A percentile compares a stretch with the other conserved stretches of the same genome.
These are phyloP conservation scores for Congeria kusceri DNA, from an alignment of 2,888 invertebrate genomes.

Conservation along the genomic window DNA sequence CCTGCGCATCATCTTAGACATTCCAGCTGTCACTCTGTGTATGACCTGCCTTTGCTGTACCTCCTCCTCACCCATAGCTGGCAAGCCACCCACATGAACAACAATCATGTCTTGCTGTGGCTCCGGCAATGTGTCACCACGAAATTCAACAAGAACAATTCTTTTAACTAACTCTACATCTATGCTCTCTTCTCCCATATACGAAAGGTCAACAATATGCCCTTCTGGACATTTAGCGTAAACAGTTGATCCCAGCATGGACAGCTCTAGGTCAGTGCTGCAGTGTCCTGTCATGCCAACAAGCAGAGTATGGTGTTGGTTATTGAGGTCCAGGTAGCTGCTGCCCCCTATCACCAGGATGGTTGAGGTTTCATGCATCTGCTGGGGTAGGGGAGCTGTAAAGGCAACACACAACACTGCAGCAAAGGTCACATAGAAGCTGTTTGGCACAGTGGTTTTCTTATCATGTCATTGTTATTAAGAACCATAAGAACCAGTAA, in stretches of 20 bases:
- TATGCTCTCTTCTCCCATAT: slow-evolving; percentile 37
- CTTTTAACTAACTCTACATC: slow-evolving; percentile 47
- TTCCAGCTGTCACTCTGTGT: slow-evolving; percentile 10
- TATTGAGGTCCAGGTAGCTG: slow-evolving; percentile 21
- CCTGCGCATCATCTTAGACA: slow-evolving; percentile 17
- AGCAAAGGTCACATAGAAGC: no score
- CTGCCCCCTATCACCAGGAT: slow-evolving; percentile 49
- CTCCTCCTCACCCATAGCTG: slow-evolving; percentile 27
- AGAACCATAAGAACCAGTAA: no score
- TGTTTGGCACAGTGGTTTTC: no score
- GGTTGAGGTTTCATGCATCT: slow-evolving; percentile 1
- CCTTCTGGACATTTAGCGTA: slow-evolving; percentile 32
- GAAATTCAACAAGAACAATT: slow-evolving; percentile 31
- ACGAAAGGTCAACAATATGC: slow-evolving; percentile 35
- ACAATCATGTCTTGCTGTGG: slow-evolving; percentile 38
- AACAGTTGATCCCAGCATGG: slow-evolving; percentile 36
- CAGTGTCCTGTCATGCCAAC: slow-evolving; percentile 45
- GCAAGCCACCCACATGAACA: slow-evolving; percentile 48
- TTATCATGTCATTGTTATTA: no score
- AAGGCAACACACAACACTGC: not conserved
- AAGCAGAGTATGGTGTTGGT: slow-evolving; percentile 23
- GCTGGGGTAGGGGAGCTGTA: not conserved
- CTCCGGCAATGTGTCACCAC: slow-evolving; percentile 54
- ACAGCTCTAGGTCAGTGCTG: slow-evolving; percentile 29
- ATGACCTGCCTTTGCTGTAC: slow-evolving; percentile 29